These are phyloP conservation scores for Alitta virens DNA, from an alignment of 2,888 invertebrate species.

Conservation along the genomic window DNA sequence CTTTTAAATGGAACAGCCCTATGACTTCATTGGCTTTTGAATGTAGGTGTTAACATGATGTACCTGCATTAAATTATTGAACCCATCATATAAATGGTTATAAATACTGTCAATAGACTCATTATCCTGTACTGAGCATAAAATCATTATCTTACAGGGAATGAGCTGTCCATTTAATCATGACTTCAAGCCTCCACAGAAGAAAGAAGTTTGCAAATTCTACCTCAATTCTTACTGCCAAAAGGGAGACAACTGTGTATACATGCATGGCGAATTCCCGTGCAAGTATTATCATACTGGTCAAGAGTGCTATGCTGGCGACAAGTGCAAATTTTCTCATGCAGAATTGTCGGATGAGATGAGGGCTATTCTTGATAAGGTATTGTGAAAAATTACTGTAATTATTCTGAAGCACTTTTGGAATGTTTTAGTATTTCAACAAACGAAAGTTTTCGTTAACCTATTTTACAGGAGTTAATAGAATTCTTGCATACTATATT, in stretches of 20 bases:
- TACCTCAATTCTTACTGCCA: conserved; percentile 93
- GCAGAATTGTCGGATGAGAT: conserved; percentile 80
- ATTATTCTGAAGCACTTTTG: too few relatives aligned
- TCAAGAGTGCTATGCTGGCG: conserved; percentile 66
- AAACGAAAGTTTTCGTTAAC: too few relatives aligned
- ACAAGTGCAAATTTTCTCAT: conserved; percentile 93
- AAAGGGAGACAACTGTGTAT: conserved; percentile 91
- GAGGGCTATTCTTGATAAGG: conserved; percentile 62
- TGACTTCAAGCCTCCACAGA: conserved; percentile 76
- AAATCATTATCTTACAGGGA: conserved; percentile 57
- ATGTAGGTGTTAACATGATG: too few relatives aligned
- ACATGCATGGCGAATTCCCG: conserved; percentile 91
- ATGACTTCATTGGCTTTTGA: too few relatives aligned
- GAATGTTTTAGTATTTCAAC: too few relatives aligned
- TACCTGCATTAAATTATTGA: too few relatives aligned
- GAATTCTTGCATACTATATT: too few relatives aligned
- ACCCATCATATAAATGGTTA: too few relatives aligned
- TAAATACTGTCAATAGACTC: too few relatives aligned
- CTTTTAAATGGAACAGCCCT: too few relatives aligned
- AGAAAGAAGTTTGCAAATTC: conserved; percentile 93
- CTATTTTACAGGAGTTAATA: too few relatives aligned
- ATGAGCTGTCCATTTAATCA: conserved; percentile 86
- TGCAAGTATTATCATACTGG: conserved; percentile 97
- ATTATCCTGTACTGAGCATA: too few relatives aligned
- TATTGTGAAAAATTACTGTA: conserved; percentile 12